Evolutionary conservation across 1,140 invertebrate species (phyloP).

Genomic region (Cylas formicarius): DNA sequence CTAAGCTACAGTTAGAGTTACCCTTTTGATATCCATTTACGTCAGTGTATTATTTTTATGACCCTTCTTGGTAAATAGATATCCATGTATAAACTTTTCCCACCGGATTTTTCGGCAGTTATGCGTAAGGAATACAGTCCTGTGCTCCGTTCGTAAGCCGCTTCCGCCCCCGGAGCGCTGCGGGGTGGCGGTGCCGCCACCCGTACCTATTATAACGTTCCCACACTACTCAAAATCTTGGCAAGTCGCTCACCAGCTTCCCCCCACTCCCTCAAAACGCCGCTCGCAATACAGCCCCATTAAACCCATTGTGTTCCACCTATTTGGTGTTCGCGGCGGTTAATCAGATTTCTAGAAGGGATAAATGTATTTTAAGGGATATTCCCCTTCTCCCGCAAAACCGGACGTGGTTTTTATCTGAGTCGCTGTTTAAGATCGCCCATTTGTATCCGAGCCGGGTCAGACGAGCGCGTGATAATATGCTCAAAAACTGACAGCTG

Average conservation of each 20-base stretch:
- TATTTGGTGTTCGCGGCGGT: constrained; percentile 38
- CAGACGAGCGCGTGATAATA: too few species aligned
- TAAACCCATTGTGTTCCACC: constrained; percentile 37
- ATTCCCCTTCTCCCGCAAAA: background rate
- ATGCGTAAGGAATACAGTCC: too few species aligned
- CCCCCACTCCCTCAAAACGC: constrained; percentile 38
- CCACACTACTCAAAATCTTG: constrained; percentile 38
- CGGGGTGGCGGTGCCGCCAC: constrained; percentile 20
- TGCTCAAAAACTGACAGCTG: too few species aligned
- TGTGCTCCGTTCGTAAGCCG: too few species aligned
- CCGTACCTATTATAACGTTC: constrained; percentile 39
- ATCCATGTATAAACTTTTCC: too few species aligned
- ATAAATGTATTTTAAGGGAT: constrained; percentile 16
- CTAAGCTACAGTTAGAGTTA: too few species aligned
- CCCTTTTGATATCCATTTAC: too few species aligned
- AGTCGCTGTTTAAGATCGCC: background rate
- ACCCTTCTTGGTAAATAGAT: too few species aligned
- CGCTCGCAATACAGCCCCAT: constrained; percentile 37
- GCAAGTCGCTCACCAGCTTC: constrained; percentile 37
- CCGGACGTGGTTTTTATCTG: background rate
- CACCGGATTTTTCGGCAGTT: too few species aligned
- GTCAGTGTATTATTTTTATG: too few species aligned
- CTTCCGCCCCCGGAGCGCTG: constrained; percentile 15
- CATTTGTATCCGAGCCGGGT: background rate
- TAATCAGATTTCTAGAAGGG: constrained; percentile 28